phyloP scores from a whole-genome alignment of 2,888 invertebrate species.

The Panzeria rudis region DNA sequence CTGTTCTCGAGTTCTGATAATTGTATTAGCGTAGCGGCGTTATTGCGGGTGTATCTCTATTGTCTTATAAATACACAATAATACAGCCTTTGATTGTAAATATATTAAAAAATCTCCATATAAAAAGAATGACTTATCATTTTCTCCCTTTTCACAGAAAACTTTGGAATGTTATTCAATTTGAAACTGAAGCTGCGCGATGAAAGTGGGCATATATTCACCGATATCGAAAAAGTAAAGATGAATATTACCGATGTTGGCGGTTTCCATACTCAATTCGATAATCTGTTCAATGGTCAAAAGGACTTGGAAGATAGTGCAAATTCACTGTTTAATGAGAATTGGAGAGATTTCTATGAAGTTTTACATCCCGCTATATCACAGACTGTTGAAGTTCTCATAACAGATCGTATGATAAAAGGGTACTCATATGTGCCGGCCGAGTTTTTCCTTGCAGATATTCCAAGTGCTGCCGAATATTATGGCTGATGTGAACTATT shows the following conservation, averaged over 20 bases:
- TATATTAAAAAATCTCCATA: too few species aligned
- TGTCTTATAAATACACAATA: too few species aligned
- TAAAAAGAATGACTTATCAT: too few species aligned
- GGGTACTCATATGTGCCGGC: constrained; percentile 88
- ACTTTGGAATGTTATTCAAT: constrained; percentile 85
- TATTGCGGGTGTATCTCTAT: too few species aligned
- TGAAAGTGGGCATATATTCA: constrained; percentile 86
- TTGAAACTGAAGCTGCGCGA: constrained; percentile 86
- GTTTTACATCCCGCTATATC: constrained; percentile 87
- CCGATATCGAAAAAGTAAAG: constrained; percentile 86
- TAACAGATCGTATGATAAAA: constrained; percentile 86
- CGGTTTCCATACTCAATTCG: constrained; percentile 87
- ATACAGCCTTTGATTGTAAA: too few species aligned
- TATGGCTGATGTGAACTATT: too few species aligned
- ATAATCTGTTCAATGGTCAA: constrained; percentile 85
- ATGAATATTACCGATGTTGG: constrained; percentile 86
- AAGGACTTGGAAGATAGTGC: constrained; percentile 86
- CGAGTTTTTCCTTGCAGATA: constrained; percentile 86
- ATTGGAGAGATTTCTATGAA: constrained; percentile 88
- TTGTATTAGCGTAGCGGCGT: too few species aligned
- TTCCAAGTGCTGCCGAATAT: constrained; percentile 76
- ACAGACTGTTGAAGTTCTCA: constrained; percentile 87
- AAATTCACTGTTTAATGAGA: constrained; percentile 88
- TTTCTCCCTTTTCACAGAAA: constrained; percentile 35
- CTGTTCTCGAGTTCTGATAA: too few species aligned